These are phyloP conservation scores for Sebastes baramenuke DNA, from an alignment of 2,797 vertebrate genomes.

Conservation along the genomic window DNA sequence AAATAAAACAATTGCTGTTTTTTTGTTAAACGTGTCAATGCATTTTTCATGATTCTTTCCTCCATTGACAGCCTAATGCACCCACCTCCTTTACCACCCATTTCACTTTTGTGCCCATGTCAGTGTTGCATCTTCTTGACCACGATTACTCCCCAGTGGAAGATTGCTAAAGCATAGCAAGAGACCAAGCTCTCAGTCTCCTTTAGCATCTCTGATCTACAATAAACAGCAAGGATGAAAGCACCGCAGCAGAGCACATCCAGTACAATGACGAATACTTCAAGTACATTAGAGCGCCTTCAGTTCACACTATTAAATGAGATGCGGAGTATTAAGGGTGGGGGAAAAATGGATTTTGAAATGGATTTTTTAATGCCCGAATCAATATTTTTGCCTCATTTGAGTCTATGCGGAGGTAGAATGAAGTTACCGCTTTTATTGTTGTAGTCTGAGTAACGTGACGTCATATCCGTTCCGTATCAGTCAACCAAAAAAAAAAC, in stretches of 20 bases:
- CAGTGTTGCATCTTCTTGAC: background rate
- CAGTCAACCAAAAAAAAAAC: background rate
- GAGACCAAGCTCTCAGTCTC: background rate
- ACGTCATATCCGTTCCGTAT: too few relatives aligned
- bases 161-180: background rate
- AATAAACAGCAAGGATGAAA: slow-evolving; percentile 1
- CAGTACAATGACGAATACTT: background rate
- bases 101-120: background rate
- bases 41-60: background rate
- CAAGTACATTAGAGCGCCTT: background rate
- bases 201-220: background rate
- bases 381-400: too few relatives aligned
- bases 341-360: too few relatives aligned
- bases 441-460: too few relatives aligned
- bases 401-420: too few relatives aligned
- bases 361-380: too few relatives aligned
- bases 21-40: background rate
- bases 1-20: background rate
- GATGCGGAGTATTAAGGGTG: background rate
- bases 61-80: background rate
- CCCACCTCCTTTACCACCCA: background rate
- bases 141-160: background rate
- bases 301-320: background rate
- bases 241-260: background rate
- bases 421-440: too few relatives aligned